Evolutionary conservation across 2,113 vertebrate species (phyloP), one percentile per base, ranked within the genome.

Genomic region (Scytalopus superciliaris): DNA sequence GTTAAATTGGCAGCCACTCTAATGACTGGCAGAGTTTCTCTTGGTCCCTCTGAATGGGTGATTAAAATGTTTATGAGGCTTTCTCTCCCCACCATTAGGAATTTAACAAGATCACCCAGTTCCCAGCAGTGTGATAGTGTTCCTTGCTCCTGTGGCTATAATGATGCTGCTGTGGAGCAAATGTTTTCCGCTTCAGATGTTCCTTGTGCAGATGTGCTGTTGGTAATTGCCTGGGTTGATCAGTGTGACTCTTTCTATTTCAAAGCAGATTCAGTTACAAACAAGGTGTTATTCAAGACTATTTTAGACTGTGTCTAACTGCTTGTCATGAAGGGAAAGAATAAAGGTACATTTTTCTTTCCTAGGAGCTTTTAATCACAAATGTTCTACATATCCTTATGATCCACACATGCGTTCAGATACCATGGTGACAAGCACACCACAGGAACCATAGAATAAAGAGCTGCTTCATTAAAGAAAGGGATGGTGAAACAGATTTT

Each of bases 381-480:
- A 84, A 90, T 90, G 90, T 84, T 93, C 85, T 78, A 49, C 74
- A 56, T 93, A 79, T 73, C 84, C 84, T 73, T 94, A 64, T 89
- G 90, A 89, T 94, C 92, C 7, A 18, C 63, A 94, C 74, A 68
- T 74, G 87, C 7, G 8, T 92, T 96, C 87, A 76, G 93, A 79
- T 96, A 87, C 96, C 96, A 96, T 97, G 93, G 94, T 91, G 91
- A 97, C 89, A 87, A 94, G 89, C 62, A 83, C 78, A 44, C 91
- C 93, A 79, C 95, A 79, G 88, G 94, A 94, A 49, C 89, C 50
- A 40, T 44, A 81, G 77, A 93, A 93, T 91, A 96, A 93, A 93
- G 88, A 87, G 19, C 44, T 73, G 76, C 88, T 92, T 94, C 93
- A 75, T 95, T 94, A 92, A 93, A 84, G 88, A 56, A 81, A 91